Conservation (phyloP, 2,797 vertebrate species). For the Sebastes miniatus region DNA sequence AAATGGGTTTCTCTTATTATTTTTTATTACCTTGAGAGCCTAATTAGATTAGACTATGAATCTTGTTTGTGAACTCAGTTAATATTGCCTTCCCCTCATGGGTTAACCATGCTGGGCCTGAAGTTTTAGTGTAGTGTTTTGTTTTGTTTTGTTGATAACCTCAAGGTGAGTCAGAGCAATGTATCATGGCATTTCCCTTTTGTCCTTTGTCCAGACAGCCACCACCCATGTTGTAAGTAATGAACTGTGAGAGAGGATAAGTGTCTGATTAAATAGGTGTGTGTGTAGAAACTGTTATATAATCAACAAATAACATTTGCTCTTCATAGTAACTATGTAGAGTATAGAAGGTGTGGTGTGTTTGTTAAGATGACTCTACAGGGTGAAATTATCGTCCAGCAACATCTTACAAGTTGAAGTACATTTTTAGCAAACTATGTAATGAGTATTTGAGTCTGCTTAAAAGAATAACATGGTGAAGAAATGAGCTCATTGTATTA, state of each 20-base stretch:
- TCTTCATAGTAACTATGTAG: background rate
- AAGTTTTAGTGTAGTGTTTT: background rate
- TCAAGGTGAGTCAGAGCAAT: conserved; percentile 42
- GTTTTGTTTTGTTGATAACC: conserved; percentile 44
- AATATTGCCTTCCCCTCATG: background rate
- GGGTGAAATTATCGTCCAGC: background rate
- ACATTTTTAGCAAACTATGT: background rate
- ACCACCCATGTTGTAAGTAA: conserved; percentile 43
- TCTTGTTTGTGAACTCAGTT: background rate
- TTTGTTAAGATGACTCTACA: background rate
- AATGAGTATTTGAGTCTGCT: background rate
- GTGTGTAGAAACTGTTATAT: conserved; percentile 12
- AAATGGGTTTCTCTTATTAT: background rate
- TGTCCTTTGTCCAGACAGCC: conserved; percentile 36
- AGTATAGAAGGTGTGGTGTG: background rate
- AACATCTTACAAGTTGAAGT: background rate
- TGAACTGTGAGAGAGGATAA: conserved; percentile 11
- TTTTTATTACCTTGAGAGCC: too few species aligned
- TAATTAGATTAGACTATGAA: too few species aligned
- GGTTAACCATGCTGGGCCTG: background rate
- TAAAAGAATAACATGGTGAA: background rate
- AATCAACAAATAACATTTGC: conserved; percentile 4
- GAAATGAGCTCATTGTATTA: background rate
- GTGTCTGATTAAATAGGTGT: conserved; percentile 22
- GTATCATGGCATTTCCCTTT: conserved; percentile 37